phyloP scores from a whole-genome alignment of 2,113 vertebrate species.

The Origma solitaria region DNA sequence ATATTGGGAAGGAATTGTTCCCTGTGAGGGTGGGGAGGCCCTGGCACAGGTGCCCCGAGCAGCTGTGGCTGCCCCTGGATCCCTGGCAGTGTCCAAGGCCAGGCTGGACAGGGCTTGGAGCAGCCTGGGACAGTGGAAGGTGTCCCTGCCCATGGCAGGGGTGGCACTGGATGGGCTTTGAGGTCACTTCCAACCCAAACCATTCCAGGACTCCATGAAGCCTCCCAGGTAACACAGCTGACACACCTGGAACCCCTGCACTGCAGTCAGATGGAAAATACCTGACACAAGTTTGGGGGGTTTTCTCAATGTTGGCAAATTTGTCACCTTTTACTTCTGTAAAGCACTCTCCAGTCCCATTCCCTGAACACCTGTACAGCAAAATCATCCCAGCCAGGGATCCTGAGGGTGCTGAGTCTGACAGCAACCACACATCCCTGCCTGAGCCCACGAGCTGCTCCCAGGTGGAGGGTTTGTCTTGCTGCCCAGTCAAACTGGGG shows the following conservation, averaged over 20 bases:
- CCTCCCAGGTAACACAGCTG: neutral
- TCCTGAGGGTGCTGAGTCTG: neutral
- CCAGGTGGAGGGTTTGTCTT: neutral
- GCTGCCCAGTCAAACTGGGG: neutral
- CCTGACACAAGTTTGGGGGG: fast-evolving
- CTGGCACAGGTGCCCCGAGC: too few relatives aligned
- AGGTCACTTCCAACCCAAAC: neutral
- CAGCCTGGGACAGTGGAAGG: neutral
- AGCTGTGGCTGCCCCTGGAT: neutral
- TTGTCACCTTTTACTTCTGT: neutral
- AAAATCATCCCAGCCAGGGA: neutral
- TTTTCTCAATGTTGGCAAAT: neutral
- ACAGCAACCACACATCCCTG: neutral
- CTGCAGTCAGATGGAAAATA: neutral
- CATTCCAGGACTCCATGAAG: neutral
- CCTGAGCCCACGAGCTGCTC: neutral
- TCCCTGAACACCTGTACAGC: neutral
- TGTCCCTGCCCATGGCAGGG: neutral
- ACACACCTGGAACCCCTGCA: neutral
- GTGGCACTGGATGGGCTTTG: neutral
- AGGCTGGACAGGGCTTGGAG: neutral
- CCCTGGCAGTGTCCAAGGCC: neutral
- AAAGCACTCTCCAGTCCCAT: neutral
- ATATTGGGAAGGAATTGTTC: neutral
- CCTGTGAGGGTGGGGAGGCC: neutral